Evolutionary conservation across 2,888 invertebrate species (phyloP), one percentile per base, ranked within the genome.

Genomic region (Julus scanicus): DNA sequence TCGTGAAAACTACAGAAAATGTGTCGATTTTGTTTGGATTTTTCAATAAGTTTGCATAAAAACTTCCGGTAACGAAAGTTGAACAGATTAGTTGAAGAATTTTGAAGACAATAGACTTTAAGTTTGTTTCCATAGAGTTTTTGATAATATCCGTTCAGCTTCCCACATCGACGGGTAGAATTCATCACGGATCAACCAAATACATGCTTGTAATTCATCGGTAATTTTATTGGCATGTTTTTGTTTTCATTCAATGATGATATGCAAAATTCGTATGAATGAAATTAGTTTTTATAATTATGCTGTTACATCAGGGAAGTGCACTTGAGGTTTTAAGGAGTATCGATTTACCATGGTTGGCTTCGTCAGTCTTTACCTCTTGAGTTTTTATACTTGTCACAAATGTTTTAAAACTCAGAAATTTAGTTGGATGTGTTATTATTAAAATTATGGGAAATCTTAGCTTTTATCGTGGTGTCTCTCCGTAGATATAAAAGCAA

Each of bases 201-300:
- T 63, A n/a, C 13, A 63, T 53, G n/a, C n/a, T 15, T n/a, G n/a
- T 63, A n/a, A 63, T 63, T 63, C 17, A 63, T n/a, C n/a, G 17
- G 8, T n/a, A 63, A 63, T 63, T n/a, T n/a, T n/a, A 17, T n/a
- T 63, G 63, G 4, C 63, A 8, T 63, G 63, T 63, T 63, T 63
- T 63, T 63, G 63, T 63, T 63, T 63, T 63, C 63, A 17, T 53
- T 13, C 53, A 17, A 53, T n/a, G 63, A 63, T 63, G n/a, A 63
- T 63, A n/a, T 63, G 63, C 17, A 63, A 63, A n/a, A 63, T 6
- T 63, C n/a, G 1, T 2, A n/a, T 0, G n/a, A 63, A 63, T 63
- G n/a, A n/a, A 63, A 63, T 63, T 63, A 63, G n/a, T 63, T 63
- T 63, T n/a, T n/a, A n/a, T 63, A 63, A 63, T 63, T 63, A 63